Conservation (phyloP, 2,113 vertebrate species). For the Centrocercus urophasianus region DNA sequence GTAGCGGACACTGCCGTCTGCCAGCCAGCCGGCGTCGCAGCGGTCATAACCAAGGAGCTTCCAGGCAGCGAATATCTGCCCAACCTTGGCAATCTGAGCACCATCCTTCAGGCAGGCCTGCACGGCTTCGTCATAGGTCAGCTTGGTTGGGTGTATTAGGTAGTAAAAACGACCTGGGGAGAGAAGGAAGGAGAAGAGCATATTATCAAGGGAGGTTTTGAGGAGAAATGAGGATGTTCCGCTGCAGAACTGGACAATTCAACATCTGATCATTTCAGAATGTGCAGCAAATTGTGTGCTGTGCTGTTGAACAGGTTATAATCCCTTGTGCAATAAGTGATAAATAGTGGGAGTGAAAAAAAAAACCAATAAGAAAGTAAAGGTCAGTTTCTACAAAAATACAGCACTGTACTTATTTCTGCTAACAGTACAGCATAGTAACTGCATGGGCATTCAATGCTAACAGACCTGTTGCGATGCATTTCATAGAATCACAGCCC, state of each 20-base stretch:
- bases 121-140: constrained; percentile 88
- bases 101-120: constrained; percentile 87
- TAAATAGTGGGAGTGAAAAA: background rate
- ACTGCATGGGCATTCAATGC: background rate
- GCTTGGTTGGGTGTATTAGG: constrained; percentile 87
- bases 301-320: fast-evolving
- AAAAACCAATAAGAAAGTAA: fast-evolving
- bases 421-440: background rate
- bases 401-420: background rate
- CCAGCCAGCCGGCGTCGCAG: constrained; percentile 95
- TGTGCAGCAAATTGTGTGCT: fast-evolving
- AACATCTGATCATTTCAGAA: background rate
- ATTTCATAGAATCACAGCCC: background rate
- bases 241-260: background rate
- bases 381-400: background rate
- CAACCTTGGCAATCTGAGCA: constrained; percentile 92
- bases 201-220: fast-evolving
- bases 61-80: constrained; percentile 95
- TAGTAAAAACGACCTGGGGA: constrained; percentile 89
- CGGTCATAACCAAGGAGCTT: constrained; percentile 92
- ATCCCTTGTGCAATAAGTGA: background rate
- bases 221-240: background rate
- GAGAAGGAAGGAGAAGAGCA: background rate
- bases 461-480: background rate
- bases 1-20: constrained; percentile 95